Percentiles rank a stretch among this genome's conserved stretches.
Evolutionary conservation across 2,888 invertebrate species (phyloP).

Genomic region (Tachina lurida): DNA sequence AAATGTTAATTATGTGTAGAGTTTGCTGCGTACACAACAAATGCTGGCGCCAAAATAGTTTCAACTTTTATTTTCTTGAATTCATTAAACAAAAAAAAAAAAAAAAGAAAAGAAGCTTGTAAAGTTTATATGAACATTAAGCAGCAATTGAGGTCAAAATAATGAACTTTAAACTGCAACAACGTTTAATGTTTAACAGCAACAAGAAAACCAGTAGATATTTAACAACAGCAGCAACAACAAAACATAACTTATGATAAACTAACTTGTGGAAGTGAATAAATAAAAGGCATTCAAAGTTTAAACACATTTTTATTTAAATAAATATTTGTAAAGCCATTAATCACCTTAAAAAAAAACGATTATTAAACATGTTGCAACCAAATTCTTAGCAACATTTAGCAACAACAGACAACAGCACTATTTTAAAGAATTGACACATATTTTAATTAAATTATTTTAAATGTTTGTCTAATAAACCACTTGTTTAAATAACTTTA

Average conservation of each 20-base stretch:
- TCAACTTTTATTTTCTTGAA: conserved; percentile 7
- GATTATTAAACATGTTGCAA: neutral
- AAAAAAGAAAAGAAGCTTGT: too few species aligned
- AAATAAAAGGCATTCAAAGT: conserved; percentile 4
- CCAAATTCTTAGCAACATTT: conserved; percentile 8
- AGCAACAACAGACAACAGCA: neutral
- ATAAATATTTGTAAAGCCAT: conserved; percentile 55
- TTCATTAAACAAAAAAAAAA: neutral
- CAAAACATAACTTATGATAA: conserved; percentile 7
- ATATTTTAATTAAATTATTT: conserved; percentile 40
- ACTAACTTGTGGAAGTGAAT: neutral
- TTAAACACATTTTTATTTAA: conserved; percentile 44
- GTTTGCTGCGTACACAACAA: neutral
- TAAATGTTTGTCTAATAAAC: neutral
- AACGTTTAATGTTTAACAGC: conserved; percentile 30
- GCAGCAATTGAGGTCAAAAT: conserved; percentile 65
- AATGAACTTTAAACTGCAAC: conserved; percentile 57
- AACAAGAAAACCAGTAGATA: conserved; percentile 40
- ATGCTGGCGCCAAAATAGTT: conserved; percentile 58
- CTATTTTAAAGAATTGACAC: conserved; percentile 25
- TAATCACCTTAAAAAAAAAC: conserved; percentile 39
- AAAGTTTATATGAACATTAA: conserved; percentile 62
- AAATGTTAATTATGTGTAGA: conserved; percentile 65
- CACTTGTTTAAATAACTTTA: conserved; percentile 29
- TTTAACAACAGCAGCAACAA: neutral